Evolutionary conservation across 1,140 invertebrate genomes (phyloP), one percentile per base, ranked within the genome.

Genomic region (Drosophila pseudoobscura): DNA sequence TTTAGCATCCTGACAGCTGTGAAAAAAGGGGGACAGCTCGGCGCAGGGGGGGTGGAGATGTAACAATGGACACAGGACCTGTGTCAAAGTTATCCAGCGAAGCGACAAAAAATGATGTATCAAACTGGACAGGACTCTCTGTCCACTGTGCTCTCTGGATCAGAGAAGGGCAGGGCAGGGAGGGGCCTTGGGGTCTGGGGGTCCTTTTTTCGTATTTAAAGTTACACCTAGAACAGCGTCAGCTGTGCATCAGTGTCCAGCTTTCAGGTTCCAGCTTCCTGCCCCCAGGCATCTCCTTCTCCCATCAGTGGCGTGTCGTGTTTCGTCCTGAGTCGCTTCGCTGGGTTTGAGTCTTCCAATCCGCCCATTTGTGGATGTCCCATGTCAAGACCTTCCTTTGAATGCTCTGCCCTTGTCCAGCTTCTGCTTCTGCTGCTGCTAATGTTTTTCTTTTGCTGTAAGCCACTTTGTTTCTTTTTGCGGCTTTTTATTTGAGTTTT

Each of bases 101-200:
- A 78, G 75, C 61, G 80, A 63, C 76, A 83, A 84, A 84, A 84
- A 84, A 84, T 82, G 79, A 82, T 78, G 63, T 82, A 73, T 71
- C 63, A 61, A 69, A 57, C 60, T 55, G 71, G 71, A 75, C 71
- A 73, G 62, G 56, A 65, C 47, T 56, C 47, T 39, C 35, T 11
- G 9, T 39, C 3, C 2, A 0, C 35, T 5, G 35, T 39, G 35
- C 4, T 11, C 35, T 13, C 50, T 39, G 70, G 45, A 53, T 22
- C 20, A 26, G 62, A 24, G 39, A 29, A 41, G 31, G 11, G n/a
- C 20, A 20, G 24, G 4, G 24, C 4, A 26, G 24, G 61, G 57
- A 24, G 51, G 29, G 70, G 57, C 43, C 46, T 9, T 50, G 15
- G 15, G 52, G 43, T 43, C 71, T 52, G 51, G 41, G 49, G 43